phyloP scores from a whole-genome alignment of 2,888 invertebrate genomes.

The Scaeva pyrastri region DNA sequence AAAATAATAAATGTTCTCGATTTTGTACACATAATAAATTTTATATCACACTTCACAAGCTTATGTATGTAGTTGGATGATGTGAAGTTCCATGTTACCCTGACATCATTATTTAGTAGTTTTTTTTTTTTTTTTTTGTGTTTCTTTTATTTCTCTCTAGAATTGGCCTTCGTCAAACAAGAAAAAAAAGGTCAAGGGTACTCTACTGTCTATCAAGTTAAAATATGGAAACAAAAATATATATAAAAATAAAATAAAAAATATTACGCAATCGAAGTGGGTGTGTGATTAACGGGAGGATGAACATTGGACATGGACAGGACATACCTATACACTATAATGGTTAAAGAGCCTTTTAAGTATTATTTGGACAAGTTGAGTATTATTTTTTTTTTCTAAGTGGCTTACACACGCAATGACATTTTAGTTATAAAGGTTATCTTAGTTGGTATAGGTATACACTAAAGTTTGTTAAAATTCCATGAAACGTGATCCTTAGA shows the following conservation, averaged over 20 bases:
- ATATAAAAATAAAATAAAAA: constrained; percentile 8
- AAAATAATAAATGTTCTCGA: not conserved
- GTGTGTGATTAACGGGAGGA: constrained; percentile 2
- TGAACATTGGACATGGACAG: not conserved
- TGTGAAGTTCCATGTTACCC: constrained; percentile 3
- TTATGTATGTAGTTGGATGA: too few relatives aligned
- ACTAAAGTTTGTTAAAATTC: not conserved
- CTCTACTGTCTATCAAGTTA: not conserved
- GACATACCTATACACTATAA: not conserved
- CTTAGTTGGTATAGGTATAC: not conserved
- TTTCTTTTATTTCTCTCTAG: not conserved
- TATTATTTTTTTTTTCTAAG: not conserved
- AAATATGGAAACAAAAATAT: not conserved
- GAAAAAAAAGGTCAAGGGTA: constrained; percentile 32
- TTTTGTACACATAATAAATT: constrained; percentile 5
- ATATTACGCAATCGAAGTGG: constrained; percentile 16
- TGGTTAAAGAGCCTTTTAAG: not conserved
- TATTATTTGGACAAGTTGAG: not conserved
- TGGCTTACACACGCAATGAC: constrained; percentile 2
- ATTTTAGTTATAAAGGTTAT: too few relatives aligned
- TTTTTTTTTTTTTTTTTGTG: not conserved
- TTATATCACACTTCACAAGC: not conserved
- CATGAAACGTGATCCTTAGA: not conserved
- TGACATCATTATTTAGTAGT: constrained; percentile 20
- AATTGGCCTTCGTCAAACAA: constrained; percentile 12